Conservation (phyloP, 1,140 invertebrate genomes). For the Acromyrmex echinatior region DNA sequence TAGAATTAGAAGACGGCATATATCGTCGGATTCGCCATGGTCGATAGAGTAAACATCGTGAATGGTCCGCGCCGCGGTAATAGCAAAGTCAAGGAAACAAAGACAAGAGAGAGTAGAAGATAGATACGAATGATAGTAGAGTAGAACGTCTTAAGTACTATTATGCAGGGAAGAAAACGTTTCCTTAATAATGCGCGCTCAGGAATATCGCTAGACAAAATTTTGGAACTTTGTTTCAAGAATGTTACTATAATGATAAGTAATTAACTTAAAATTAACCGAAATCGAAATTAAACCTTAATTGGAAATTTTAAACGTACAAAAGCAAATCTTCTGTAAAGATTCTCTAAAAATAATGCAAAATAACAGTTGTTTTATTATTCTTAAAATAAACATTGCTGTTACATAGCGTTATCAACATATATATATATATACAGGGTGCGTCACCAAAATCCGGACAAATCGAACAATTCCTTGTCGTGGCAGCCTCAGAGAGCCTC, state of each 20-base stretch:
- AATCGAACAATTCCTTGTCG: too few species aligned
- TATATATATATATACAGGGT: too few species aligned
- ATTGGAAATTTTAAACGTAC: not conserved
- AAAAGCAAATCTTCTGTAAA: not conserved
- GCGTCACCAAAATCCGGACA: too few species aligned
- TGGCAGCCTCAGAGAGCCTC: too few species aligned
- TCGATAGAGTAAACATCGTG: constrained; percentile 60
- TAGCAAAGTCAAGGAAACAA: constrained; percentile 8
- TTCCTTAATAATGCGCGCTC: constrained; percentile 16
- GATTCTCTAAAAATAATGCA: not conserved
- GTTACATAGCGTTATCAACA: not conserved
- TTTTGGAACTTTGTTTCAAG: constrained; percentile 19
- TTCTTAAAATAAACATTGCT: too few species aligned
- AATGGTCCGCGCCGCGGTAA: not conserved
- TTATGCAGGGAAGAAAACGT: constrained; percentile 31
- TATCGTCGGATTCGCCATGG: constrained; percentile 47
- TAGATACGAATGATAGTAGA: not conserved
- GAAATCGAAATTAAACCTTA: not conserved
- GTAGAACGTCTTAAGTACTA: constrained; percentile 14
- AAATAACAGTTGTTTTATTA: not conserved
- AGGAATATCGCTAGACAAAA: not conserved
- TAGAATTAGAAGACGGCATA: constrained; percentile 67
- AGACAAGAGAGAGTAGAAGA: not conserved
- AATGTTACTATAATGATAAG: not conserved
- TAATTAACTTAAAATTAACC: constrained; percentile 1